phyloP scores from a whole-genome alignment of 2,888 invertebrate genomes.

The Lasioglossum lativentre region DNA sequence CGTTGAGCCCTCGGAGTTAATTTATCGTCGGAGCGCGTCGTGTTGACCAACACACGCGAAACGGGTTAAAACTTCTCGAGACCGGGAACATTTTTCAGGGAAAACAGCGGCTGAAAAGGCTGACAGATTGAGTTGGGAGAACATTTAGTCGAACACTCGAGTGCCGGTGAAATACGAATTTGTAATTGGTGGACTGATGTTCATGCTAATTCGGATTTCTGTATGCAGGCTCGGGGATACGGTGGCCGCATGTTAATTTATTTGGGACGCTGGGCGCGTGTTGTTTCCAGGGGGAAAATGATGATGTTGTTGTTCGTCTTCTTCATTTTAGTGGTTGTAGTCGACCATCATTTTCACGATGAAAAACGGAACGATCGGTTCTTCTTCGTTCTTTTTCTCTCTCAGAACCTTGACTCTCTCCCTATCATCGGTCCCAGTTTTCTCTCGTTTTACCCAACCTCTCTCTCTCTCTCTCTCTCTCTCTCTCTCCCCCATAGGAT shows the following conservation, averaged over 20 bases:
- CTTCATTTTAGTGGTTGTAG: background rate
- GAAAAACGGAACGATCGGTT: too few species aligned
- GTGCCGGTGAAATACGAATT: background rate
- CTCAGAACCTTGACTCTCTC: background rate
- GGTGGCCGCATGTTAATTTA: background rate
- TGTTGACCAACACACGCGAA: background rate
- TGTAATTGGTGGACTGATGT: background rate
- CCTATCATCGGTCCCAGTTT: background rate
- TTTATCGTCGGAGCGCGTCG: background rate
- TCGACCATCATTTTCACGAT: too few species aligned
- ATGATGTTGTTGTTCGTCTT: background rate
- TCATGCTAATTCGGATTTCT: background rate
- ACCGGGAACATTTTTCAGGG: background rate
- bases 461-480: too few species aligned
- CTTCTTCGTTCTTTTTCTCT: too few species aligned
- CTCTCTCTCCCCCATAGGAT: constrained; percentile 67
- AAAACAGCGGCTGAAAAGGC: background rate
- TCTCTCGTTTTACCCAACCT: constrained; percentile 12
- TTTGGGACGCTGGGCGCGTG: background rate
- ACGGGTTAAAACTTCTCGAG: background rate
- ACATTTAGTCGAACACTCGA: background rate
- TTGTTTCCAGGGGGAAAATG: background rate
- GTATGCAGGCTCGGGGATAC: background rate
- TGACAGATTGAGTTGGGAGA: background rate
- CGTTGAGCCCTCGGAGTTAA: background rate